phyloP scores from a whole-genome alignment of 1,140 invertebrate genomes.

The Leptoteleia sp. region DNA sequence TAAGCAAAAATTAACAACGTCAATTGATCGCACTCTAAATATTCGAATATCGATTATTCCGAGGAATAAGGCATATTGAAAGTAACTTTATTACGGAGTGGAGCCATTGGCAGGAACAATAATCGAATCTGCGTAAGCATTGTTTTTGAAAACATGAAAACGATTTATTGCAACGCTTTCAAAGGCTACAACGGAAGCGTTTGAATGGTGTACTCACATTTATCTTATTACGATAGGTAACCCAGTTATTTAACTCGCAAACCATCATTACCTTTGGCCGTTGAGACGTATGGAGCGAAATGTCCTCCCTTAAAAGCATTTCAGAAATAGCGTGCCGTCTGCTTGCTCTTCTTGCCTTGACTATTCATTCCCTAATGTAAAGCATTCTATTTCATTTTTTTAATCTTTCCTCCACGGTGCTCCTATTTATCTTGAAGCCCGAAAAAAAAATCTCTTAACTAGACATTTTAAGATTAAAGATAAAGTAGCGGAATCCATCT shows the following conservation, averaged over 20 bases:
- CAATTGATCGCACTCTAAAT: slow-evolving; percentile 2
- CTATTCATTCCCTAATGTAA: slow-evolving; percentile 60
- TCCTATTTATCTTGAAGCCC: slow-evolving; percentile 30
- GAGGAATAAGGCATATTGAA: slow-evolving; percentile 26
- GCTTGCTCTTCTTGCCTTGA: slow-evolving; percentile 18
- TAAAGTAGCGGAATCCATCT: slow-evolving; percentile 21
- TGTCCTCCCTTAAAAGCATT: slow-evolving; percentile 42
- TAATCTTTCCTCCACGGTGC: slow-evolving; percentile 16
- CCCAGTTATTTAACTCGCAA: slow-evolving; percentile 48
- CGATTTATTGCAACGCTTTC: slow-evolving; percentile 21
- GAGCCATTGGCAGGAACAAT: slow-evolving; percentile 12
- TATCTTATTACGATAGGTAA: slow-evolving; percentile 47
- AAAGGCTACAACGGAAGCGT: slow-evolving; percentile 10
- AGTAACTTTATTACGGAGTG: slow-evolving; percentile 33
- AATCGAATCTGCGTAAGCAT: slow-evolving; percentile 24
- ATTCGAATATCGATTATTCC: slow-evolving; percentile 18
- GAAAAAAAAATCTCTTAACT: slow-evolving; percentile 49
- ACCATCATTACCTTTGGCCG: slow-evolving; percentile 29
- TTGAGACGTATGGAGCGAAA: slow-evolving; percentile 9
- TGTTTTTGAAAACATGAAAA: slow-evolving; percentile 39
- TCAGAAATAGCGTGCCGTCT: slow-evolving; percentile 29
- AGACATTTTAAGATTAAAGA: slow-evolving; percentile 47
- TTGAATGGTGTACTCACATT: slow-evolving; percentile 31
- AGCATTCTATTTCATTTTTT: slow-evolving; percentile 58
- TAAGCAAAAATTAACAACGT: slow-evolving; percentile 15